Percentiles rank a stretch among this genome's conserved stretches.
Conservation (phyloP, 2,888 invertebrate species). For the Sarcophaga rosellei region DNA sequence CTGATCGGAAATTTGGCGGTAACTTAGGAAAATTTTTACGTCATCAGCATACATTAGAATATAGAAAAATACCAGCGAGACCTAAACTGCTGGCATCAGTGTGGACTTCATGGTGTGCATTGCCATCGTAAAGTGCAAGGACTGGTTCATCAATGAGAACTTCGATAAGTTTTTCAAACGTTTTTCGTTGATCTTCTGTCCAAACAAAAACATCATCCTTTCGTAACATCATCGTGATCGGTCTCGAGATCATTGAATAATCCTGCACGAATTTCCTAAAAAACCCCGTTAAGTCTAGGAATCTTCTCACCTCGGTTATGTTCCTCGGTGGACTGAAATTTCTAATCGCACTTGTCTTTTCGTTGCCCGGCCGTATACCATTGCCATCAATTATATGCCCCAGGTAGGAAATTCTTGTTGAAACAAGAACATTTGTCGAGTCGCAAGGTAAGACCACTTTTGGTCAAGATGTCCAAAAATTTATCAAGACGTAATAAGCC, state of each 20-base stretch:
- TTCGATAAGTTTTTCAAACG: neutral
- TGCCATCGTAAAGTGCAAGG: neutral
- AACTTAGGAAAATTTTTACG: too few relatives aligned
- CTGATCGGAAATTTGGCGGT: too few relatives aligned
- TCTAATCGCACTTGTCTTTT: constrained; percentile 1
- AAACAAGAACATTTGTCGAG: neutral
- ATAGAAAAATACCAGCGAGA: neutral
- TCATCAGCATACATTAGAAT: too few relatives aligned
- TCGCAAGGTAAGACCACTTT: neutral
- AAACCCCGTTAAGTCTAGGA: too few relatives aligned
- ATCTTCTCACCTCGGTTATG: neutral
- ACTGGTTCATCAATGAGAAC: neutral
- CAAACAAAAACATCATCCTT: neutral
- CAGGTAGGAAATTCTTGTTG: neutral
- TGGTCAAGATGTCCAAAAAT: neutral
- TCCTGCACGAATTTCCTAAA: neutral
- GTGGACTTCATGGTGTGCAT: neutral
- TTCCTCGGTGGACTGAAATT: constrained; percentile 28
- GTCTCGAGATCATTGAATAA: neutral
- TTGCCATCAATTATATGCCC: neutral
- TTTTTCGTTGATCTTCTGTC: neutral
- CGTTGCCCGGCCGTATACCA: neutral
- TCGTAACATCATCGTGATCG: too few relatives aligned
- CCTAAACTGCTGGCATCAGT: too few relatives aligned
- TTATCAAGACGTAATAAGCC: neutral